phyloP scores from a whole-genome alignment of 2,888 invertebrate species.

The Pseudolycoriella hygida region DNA sequence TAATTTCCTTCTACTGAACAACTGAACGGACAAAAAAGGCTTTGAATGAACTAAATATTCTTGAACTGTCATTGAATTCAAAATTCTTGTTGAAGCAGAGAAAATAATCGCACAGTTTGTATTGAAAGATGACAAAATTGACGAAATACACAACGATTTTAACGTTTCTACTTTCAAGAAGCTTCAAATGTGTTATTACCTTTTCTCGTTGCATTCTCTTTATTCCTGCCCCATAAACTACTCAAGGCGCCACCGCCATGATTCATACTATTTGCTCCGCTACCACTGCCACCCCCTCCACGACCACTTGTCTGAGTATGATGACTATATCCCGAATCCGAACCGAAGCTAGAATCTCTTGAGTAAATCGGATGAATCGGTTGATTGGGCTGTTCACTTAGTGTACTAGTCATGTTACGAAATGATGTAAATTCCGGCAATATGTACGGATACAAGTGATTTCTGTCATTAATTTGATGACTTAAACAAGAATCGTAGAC shows the following conservation, averaged over 20 bases:
- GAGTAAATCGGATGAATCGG: constrained; percentile 30
- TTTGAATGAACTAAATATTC: too few relatives aligned
- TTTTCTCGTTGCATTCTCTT: background rate
- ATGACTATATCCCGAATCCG: constrained; percentile 74
- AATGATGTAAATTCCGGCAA: constrained; percentile 10
- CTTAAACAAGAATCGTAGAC: constrained; percentile 40
- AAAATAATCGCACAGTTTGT: too few relatives aligned
- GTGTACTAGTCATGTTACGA: constrained; percentile 9
- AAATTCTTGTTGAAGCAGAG: too few relatives aligned
- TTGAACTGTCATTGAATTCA: too few relatives aligned
- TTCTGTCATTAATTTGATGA: constrained; percentile 5
- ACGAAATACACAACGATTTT: too few relatives aligned
- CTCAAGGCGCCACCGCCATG: background rate
- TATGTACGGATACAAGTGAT: constrained; percentile 37
- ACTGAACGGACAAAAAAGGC: too few relatives aligned
- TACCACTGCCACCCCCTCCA: constrained; percentile 12
- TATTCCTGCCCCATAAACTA: background rate
- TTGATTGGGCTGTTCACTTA: constrained; percentile 5
- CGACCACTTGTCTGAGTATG: constrained; percentile 26
- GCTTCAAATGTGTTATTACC: too few relatives aligned
- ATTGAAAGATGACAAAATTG: too few relatives aligned
- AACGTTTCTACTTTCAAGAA: too few relatives aligned
- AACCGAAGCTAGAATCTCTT: constrained; percentile 62
- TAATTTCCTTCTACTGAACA: too few relatives aligned
- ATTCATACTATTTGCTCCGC: constrained; percentile 1